These are phyloP conservation scores for Ruditapes philippinarum DNA, from an alignment of 1,140 invertebrate species.

Conservation along the genomic window DNA sequence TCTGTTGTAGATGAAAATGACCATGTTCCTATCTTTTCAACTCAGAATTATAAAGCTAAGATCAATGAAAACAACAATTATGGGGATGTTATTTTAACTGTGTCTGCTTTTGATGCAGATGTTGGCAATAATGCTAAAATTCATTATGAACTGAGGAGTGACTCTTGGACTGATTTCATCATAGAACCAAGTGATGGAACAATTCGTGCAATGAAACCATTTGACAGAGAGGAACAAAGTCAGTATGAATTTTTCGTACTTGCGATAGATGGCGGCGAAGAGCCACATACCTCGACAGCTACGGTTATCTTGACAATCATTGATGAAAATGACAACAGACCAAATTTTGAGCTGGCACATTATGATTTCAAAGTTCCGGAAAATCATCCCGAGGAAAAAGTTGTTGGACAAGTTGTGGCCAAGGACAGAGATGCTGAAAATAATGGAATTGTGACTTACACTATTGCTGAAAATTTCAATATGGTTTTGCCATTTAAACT, in stretches of 20 bases:
- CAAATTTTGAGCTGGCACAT: slow-evolving; percentile 91
- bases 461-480: slow-evolving; percentile 56
- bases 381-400: slow-evolving; percentile 90
- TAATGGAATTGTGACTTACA: slow-evolving; percentile 75
- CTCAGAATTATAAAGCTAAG: slow-evolving; percentile 66
- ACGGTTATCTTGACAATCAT: slow-evolving; percentile 95
- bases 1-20: slow-evolving; percentile 79
- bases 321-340: slow-evolving; percentile 97
- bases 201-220: slow-evolving; percentile 93
- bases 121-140: slow-evolving; percentile 98
- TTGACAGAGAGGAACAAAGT: slow-evolving; percentile 96
- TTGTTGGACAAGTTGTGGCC: slow-evolving; percentile 93
- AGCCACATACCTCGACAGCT: slow-evolving; percentile 93
- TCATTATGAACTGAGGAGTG: slow-evolving; percentile 92
- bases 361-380: slow-evolving; percentile 77
- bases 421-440: slow-evolving; percentile 95
- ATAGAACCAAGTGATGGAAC: slow-evolving; percentile 91
- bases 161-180: slow-evolving; percentile 91
- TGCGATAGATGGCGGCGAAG: slow-evolving; percentile 94
- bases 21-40: slow-evolving; percentile 73
- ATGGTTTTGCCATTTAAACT: slow-evolving; percentile 65
- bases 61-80: slow-evolving; percentile 88
- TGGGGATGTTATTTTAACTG: slow-evolving; percentile 95
- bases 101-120: slow-evolving; percentile 97
- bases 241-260: slow-evolving; percentile 96